A percentile compares a stretch with the other conserved stretches of the same genome.
Conservation (phyloP, 2,113 vertebrate genomes). For the Hippoglossus stenolepis region DNA sequence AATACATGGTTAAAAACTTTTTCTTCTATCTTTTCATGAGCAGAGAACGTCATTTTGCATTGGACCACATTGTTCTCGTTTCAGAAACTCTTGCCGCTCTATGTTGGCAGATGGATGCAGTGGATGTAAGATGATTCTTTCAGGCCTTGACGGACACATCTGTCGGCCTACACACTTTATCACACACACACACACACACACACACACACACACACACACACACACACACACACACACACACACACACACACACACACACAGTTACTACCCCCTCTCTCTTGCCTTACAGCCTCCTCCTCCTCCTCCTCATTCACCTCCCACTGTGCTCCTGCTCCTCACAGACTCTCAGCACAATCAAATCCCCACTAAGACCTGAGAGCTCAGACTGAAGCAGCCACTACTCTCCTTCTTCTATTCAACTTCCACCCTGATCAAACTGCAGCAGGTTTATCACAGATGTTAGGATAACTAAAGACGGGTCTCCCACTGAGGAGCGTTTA, state of each 20-base stretch:
- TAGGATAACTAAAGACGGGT: slow-evolving; percentile 10
- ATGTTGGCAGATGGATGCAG: slow-evolving; percentile 67
- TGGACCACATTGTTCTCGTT: slow-evolving; percentile 31
- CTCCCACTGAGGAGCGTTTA: slow-evolving; percentile 29
- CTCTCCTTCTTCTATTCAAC: slow-evolving; percentile 53
- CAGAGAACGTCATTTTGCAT: not conserved
- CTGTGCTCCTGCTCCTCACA: slow-evolving; percentile 66
- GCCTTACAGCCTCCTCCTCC: slow-evolving; percentile 1
- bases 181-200: slow-evolving; percentile 35
- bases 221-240: not conserved
- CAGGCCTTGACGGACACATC: slow-evolving; percentile 67
- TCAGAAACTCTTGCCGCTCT: not conserved
- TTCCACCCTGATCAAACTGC: slow-evolving; percentile 43
- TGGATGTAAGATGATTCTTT: slow-evolving; percentile 72
- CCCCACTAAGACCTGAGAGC: slow-evolving; percentile 55
- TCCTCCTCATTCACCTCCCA: slow-evolving; percentile 64
- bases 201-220: slow-evolving; percentile 22
- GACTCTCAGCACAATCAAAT: slow-evolving; percentile 55
- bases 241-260: slow-evolving; percentile 32
- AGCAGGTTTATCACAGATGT: slow-evolving; percentile 66
- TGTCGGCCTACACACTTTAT: slow-evolving; percentile 49
- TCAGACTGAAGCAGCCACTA: slow-evolving; percentile 49
- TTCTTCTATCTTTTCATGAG: not conserved
- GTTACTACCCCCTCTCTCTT: not conserved
- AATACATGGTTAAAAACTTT: not conserved